Base-by-base conservation (phyloP, 2,113 vertebrate species). In the Chloebia gouldiae region DNA sequence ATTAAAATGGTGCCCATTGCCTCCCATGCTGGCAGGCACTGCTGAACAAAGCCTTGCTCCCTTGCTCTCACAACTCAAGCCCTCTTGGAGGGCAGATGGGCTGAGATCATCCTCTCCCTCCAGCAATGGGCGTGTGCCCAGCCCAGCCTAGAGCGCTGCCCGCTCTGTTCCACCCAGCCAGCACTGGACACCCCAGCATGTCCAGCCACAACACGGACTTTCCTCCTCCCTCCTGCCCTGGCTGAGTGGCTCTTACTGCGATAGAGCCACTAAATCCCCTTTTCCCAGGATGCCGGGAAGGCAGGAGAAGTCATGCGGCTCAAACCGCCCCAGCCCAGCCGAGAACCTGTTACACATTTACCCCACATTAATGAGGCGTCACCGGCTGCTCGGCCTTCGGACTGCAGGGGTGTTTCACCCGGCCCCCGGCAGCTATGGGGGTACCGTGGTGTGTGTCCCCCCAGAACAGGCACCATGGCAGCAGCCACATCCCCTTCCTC, bases 271-370 rank as follows among this genome's bases (percentile, higher is more conserved):
- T 16, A 1, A 53, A 64, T 63, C 20, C 25, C 39, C 22, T 2
- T 13, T 6, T 80, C 39, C 49, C 4, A 1, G 57, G 15, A 30
- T 28, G 18, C 15, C 3, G 2, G n/a, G 21, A 35, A 35, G 44
- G 53, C 9, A 2, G 63, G 66, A 70, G 35, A 28, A 83, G 33
- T 71, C 25, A 3, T 68, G 88, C 35, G 6, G 68, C 76, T 89
- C 35, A 5, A 93, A 86, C 68, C 1, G 13, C 85, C 49, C 30
- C 2, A 1, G 47, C 42, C 31, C 11, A 5, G 66, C 80, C 3
- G 6, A 44, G 63, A 53, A 39, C 53, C 83, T 8, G 72, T 96
- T 95, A 96, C 77, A 81, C 59, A 95, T 96, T 96, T 86, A 95
- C 91, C 54, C 57, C 3, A 3, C 2, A 2, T 68, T 90, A 96